Evolutionary conservation across 2,888 invertebrate species (phyloP), one percentile per base, ranked within the genome.

Genomic region (Dynastes tityus): DNA sequence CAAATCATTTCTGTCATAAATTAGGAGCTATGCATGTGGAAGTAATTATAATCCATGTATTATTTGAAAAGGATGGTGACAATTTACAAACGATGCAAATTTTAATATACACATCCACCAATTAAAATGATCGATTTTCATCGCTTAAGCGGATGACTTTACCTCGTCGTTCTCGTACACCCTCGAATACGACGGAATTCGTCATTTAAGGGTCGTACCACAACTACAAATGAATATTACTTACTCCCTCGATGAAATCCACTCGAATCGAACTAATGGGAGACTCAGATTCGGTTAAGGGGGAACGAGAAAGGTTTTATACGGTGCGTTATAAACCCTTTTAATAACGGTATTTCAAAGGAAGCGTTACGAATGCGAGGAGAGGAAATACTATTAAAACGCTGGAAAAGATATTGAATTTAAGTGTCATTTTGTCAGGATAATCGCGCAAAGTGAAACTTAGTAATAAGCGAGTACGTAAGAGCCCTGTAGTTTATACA

Each of bases 211-310:
- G 45, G 40, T 16, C 61, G 73, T 61, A 61, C 73, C 73, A 22
- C 73, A 73, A 73, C 73, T 73, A 58, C 61, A 73, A 73, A 73
- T 73, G 73, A 73, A 73, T 73, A 73, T 73, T 73, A 61, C 58
- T 58, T 55, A 70, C 55, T 58, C 58, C 61, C 58, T 73, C 61
- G 58, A 6, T 45, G 37, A 53, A 45, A 61, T 58, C 22, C 73
- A 40, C 27, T 73, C 73, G 71, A 73, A 73, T 73, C 71, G 73
- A 73, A 73, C 73, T 73, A 73, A 73, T 58, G 73, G 73, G 73
- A 40, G 37, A 22, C 49, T 9, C 27, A 6, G 22, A 22, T 27
- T 29, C 22, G 61, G 53, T 53, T 61, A 61, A 49, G 49, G 73
- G 53, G 32, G 61, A 45, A 40, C 22, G 40, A 58, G 61, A 73